Evolutionary conservation across 2,888 invertebrate genomes (phyloP).

Genomic region (Nineta flava): DNA sequence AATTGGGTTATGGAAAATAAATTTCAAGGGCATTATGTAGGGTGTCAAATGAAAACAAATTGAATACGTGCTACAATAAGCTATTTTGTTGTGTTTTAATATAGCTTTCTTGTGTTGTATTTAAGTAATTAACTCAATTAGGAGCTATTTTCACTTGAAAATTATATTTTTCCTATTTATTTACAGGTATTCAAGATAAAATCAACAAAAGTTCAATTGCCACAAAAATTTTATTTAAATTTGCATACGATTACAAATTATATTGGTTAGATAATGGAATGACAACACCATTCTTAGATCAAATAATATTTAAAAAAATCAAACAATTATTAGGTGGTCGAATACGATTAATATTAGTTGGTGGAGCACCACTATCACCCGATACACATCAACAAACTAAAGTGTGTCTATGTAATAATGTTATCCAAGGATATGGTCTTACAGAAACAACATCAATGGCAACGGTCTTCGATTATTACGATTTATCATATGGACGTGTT

Average conservation of each 20-base stretch:
- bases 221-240: conserved; percentile 75
- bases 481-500: conserved; percentile 54
- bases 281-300: conserved; percentile 60
- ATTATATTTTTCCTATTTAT: too few species aligned
- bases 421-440: conserved; percentile 90
- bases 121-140: too few species aligned
- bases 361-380: conserved; percentile 89
- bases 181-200: conserved; percentile 68
- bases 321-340: conserved; percentile 66
- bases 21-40: too few species aligned
- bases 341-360: conserved; percentile 74
- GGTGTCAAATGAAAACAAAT: too few species aligned
- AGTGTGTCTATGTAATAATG: conserved; percentile 76
- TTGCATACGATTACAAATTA: conserved; percentile 86
- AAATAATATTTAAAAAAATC: conserved; percentile 37
- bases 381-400: conserved; percentile 92
- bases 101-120: too few species aligned
- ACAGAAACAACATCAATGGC: conserved; percentile 96
- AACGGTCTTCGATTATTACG: conserved; percentile 55
- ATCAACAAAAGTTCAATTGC: conserved; percentile 68
- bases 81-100: too few species aligned
- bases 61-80: too few species aligned
- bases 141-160: too few species aligned
- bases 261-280: conserved; percentile 72
- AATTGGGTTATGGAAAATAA: too few species aligned